A percentile compares a stretch with the other conserved stretches of the same genome.
Conservation (phyloP, 2,113 vertebrate genomes). For the Aldabrachelys gigantea region DNA sequence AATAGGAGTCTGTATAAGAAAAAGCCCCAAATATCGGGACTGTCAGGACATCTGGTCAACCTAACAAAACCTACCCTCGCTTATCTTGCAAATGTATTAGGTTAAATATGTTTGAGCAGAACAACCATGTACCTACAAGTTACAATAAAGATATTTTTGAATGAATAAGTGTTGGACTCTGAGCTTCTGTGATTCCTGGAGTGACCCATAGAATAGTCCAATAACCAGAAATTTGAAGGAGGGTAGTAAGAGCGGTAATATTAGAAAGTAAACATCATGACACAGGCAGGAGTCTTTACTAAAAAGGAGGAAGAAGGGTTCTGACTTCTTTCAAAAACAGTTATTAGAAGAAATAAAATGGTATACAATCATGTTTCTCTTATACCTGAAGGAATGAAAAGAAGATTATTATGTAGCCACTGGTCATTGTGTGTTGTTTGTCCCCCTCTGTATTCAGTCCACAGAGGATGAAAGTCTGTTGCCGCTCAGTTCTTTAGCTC, state of each 20-base stretch:
- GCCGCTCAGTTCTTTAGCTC: neutral
- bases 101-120: neutral
- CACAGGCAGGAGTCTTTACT: neutral
- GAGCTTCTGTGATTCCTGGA: neutral
- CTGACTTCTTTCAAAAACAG: neutral
- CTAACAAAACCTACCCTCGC: constrained; percentile 17
- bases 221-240: neutral
- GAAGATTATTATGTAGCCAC: accelerated
- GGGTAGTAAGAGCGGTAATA: neutral
- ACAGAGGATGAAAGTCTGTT: neutral
- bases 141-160: constrained; percentile 32
- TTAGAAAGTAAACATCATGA: neutral
- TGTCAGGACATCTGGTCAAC: too few relatives aligned
- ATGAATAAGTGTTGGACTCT: neutral
- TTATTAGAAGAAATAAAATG: neutral
- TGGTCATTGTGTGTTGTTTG: neutral
- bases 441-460: neutral
- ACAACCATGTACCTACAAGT: neutral
- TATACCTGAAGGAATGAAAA: neutral
- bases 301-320: neutral
- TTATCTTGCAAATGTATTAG: neutral
- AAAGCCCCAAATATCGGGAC: too few relatives aligned
- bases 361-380: neutral
- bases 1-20: too few relatives aligned
- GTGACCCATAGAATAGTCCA: neutral